Evolutionary conservation across 2,113 vertebrate genomes (phyloP), one percentile per base, ranked within the genome.

Genomic region (Raja brachyura): DNA sequence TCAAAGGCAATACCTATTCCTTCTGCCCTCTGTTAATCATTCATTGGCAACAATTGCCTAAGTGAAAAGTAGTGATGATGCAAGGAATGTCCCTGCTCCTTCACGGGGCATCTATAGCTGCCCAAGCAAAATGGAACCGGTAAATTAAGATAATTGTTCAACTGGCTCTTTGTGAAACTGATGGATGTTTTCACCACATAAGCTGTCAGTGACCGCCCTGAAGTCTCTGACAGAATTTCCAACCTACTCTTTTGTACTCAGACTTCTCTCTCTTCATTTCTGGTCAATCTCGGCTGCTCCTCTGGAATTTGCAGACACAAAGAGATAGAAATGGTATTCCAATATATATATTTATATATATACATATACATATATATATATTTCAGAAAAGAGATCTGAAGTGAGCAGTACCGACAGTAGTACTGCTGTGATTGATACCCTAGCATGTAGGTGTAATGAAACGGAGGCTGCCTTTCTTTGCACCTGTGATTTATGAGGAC

Each of bases 401-500:
- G 97, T 97, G 96, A 97, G 96, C 96, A 96, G 96, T 93, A 94
- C 96, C 96, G 96, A 94, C 96, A 86, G 79, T 96, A 95, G 96
- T 97, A 96, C 94, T 96, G 96, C 96, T 94, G 95, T 97, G 97
- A 97, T 97, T 97, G 97, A 97, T 97, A 97, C 96, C 95, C 95
- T 96, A 96, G 96, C 96, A 97, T 95, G 97, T 96, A 97, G 97
- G 97, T 97, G 97, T 97, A 97, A 97, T 97, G 96, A 97, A 97
- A 97, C 96, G 96, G 96, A 97, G 96, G 96, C 96, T 94, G 96
- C 97, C 97, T 96, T 48, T 95, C 96, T 96, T 95, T 97, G 96
- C 96, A 97, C 97, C 97, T 97, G 95, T 97, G 97, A 97, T 97
- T 97, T 97, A 97, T 97, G 97, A 96, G 96, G 96, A 96, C 97